These are phyloP conservation scores for Machimus rusticus DNA, from an alignment of 2,888 invertebrate species.

Conservation along the genomic window DNA sequence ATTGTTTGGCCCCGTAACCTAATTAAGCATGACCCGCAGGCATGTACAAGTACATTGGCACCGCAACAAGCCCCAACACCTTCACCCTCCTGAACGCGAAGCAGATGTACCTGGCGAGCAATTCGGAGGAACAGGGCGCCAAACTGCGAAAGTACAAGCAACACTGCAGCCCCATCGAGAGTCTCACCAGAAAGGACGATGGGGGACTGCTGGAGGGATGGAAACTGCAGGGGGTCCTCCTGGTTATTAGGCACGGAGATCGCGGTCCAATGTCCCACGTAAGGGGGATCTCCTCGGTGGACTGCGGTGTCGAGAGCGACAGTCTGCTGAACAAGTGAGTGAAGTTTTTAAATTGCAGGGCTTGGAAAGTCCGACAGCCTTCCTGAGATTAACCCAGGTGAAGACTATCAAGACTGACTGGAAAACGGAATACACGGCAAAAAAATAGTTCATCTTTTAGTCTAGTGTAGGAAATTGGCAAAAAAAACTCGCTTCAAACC, in stretches of 20 bases:
- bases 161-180: slow-evolving; percentile 77
- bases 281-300: slow-evolving; percentile 77
- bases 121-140: slow-evolving; percentile 67
- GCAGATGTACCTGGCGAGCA: slow-evolving; percentile 47
- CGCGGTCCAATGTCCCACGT: slow-evolving; percentile 87
- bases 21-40: slow-evolving; percentile 62
- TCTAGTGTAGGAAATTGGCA: no score
- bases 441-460: no score
- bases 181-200: slow-evolving; percentile 76
- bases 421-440: no score
- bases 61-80: slow-evolving; percentile 59
- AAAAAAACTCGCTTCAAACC: no score
- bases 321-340: slow-evolving; percentile 58
- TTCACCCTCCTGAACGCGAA: slow-evolving; percentile 53
- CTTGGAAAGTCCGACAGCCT: not conserved
- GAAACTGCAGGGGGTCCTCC: slow-evolving; percentile 66
- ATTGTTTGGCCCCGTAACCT: slow-evolving; percentile 23
- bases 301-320: slow-evolving; percentile 71
- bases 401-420: no score
- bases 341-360: slow-evolving; percentile 23
- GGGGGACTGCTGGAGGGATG: slow-evolving; percentile 64
- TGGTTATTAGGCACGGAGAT: slow-evolving; percentile 88
- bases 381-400: not conserved
- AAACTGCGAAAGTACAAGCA: slow-evolving; percentile 72
- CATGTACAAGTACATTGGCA: slow-evolving; percentile 82